A percentile compares a stretch with the other conserved stretches of the same genome.
Evolutionary conservation across 2,888 invertebrate genomes (phyloP).

Genomic region (Malthinus flaveolus): DNA sequence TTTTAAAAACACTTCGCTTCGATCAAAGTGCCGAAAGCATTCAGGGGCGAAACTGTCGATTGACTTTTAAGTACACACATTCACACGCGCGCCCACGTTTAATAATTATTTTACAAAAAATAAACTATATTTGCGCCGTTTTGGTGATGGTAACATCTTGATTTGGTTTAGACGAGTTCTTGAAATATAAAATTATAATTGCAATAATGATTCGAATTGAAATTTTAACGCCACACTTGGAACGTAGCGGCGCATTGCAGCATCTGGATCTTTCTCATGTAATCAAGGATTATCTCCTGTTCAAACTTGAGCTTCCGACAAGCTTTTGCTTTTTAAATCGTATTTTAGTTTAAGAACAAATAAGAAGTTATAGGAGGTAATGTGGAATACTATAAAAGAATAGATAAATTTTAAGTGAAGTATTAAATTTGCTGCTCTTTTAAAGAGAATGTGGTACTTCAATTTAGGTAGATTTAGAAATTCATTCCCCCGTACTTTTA

Average conservation of each 20-base stretch:
- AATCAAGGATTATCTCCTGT: constrained; percentile 36
- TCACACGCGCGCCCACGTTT: neutral
- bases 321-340: constrained; percentile 34
- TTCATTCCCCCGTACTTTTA: constrained; percentile 17
- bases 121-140: too few relatives aligned
- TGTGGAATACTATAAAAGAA: neutral
- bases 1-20: constrained; percentile 45
- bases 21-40: constrained; percentile 42
- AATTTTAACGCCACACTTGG: neutral
- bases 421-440: constrained; percentile 2
- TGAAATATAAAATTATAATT: constrained; percentile 2
- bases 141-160: too few relatives aligned
- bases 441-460: neutral
- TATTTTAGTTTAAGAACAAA: constrained; percentile 14
- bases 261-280: constrained; percentile 36
- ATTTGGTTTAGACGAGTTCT: too few relatives aligned
- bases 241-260: constrained; percentile 1
- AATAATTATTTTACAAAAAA: neutral
- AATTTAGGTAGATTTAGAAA: constrained; percentile 6
- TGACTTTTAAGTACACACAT: constrained; percentile 24
- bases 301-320: constrained; percentile 33
- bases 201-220: neutral
- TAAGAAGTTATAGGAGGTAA: neutral
- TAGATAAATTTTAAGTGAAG: neutral
- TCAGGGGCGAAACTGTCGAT: constrained; percentile 41